These are phyloP conservation scores for mouse (Mus musculus) DNA, from an alignment of 2,113 vertebrate species.

Conservation along the genomic window DNA sequence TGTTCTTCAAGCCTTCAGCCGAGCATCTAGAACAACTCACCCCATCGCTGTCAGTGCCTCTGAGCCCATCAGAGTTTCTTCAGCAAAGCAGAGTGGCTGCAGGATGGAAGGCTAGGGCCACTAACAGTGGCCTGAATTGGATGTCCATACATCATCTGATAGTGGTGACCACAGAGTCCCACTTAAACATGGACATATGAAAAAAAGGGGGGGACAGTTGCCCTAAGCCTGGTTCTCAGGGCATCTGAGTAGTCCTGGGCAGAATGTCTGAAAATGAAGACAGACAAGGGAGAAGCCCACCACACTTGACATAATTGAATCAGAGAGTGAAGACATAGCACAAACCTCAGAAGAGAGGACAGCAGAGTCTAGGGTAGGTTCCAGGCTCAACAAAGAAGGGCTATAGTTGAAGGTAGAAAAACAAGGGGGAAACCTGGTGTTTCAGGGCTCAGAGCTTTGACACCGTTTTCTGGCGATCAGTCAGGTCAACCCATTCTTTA, in stretches of 20 bases:
- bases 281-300: not conserved
- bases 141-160: not conserved
- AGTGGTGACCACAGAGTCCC: too few relatives aligned
- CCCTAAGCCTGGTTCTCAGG: not conserved
- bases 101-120: not conserved
- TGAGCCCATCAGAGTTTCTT: not conserved
- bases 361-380: not conserved
- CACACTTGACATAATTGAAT: not conserved
- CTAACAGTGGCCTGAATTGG: not conserved
- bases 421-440: not conserved
- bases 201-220: too few relatives aligned
- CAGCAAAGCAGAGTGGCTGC: not conserved
- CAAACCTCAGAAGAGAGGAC: not conserved
- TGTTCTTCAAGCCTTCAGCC: not conserved
- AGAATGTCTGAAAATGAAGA: not conserved
- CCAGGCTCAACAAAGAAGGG: too few relatives aligned
- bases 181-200: not conserved
- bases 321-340: fast-evolving
- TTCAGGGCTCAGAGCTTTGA: not conserved
- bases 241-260: not conserved
- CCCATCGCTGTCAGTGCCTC: not conserved
- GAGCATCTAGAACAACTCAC: not conserved
- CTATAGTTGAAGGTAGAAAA: not conserved
- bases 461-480: not conserved
- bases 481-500: not conserved